phyloP scores from a whole-genome alignment of 2,797 vertebrate genomes.

The Diplodus puntazzo region DNA sequence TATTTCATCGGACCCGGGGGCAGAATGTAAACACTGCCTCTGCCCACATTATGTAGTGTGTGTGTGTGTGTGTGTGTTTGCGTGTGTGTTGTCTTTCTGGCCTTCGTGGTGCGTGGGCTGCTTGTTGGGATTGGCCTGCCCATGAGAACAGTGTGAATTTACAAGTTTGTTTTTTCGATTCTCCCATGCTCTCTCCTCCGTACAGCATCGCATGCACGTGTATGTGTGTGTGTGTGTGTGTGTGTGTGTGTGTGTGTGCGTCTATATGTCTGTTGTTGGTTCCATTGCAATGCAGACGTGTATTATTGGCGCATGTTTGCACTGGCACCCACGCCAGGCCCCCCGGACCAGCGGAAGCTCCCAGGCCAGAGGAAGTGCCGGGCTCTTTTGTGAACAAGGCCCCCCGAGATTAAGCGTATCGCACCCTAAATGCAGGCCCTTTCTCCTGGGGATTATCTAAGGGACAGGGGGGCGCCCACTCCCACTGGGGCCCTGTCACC shows the following conservation, averaged over 20 bases:
- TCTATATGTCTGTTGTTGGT: constrained; percentile 53
- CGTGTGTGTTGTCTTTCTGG: constrained; percentile 19
- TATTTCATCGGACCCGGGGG: constrained; percentile 51
- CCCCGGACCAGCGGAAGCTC: constrained; percentile 81
- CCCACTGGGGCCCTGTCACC: constrained; percentile 81
- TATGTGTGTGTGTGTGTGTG: constrained; percentile 14
- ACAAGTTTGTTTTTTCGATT: constrained; percentile 50
- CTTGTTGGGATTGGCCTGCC: constrained; percentile 68
- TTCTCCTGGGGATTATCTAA: constrained; percentile 85
- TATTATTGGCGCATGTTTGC: constrained; percentile 73
- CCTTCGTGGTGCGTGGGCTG: constrained; percentile 47
- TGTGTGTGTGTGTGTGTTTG: constrained; percentile 40
- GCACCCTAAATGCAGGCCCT: constrained; percentile 80
- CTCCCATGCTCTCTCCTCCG: constrained; percentile 31
- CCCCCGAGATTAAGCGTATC: constrained; percentile 84
- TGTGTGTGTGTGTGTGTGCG: constrained; percentile 19
- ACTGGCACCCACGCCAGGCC: constrained; percentile 69
- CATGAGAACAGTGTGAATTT: constrained; percentile 57
- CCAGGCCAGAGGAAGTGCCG: constrained; percentile 81
- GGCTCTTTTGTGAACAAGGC: constrained; percentile 78
- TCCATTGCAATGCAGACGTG: constrained; percentile 55
- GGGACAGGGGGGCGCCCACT: constrained; percentile 66
- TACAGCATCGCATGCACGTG: constrained; percentile 21
- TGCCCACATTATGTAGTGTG: constrained; percentile 46
- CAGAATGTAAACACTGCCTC: constrained; percentile 69